Conservation (phyloP, 2,113 vertebrate genomes). For the Peromyscus leucopus region DNA sequence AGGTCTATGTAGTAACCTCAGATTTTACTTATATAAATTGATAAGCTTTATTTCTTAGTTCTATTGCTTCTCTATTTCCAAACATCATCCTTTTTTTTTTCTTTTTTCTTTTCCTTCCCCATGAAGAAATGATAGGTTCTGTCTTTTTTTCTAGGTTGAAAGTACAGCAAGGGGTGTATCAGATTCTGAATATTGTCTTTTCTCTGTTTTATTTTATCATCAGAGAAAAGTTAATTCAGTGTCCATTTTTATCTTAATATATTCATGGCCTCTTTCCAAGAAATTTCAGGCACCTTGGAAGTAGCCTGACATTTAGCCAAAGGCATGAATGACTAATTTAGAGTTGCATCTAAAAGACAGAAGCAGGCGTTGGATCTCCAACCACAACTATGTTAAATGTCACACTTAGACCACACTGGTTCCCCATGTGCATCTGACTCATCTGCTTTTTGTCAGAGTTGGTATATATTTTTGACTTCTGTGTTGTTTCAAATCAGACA, state of each 20-base stretch:
- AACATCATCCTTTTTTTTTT: not conserved
- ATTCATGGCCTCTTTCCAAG: constrained; percentile 64
- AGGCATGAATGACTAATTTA: constrained; percentile 61
- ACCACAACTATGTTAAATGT: constrained; percentile 21
- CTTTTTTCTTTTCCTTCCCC: not conserved
- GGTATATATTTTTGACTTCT: constrained; percentile 53
- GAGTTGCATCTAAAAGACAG: constrained; percentile 56
- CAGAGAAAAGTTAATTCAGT: constrained; percentile 60
- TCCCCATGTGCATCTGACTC: constrained; percentile 6
- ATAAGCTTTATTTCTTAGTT: not conserved
- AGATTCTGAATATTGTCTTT: constrained; percentile 59
- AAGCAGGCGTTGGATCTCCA: constrained; percentile 40
- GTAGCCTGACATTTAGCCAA: constrained; percentile 55
- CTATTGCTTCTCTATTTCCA: not conserved
- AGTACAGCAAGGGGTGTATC: not conserved
- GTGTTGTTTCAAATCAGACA: constrained; percentile 16
- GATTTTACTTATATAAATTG: constrained; percentile 39
- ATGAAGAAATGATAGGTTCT: constrained; percentile 14
- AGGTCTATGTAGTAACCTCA: not conserved
- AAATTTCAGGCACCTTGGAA: constrained; percentile 51
- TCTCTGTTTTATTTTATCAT: constrained; percentile 61
- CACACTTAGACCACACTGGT: not conserved
- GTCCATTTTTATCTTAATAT: constrained; percentile 59
- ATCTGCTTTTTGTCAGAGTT: constrained; percentile 53
- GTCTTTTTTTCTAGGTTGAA: constrained; percentile 4